phyloP scores from a whole-genome alignment of 2,888 invertebrate species.

The Eupsilia transversa region DNA sequence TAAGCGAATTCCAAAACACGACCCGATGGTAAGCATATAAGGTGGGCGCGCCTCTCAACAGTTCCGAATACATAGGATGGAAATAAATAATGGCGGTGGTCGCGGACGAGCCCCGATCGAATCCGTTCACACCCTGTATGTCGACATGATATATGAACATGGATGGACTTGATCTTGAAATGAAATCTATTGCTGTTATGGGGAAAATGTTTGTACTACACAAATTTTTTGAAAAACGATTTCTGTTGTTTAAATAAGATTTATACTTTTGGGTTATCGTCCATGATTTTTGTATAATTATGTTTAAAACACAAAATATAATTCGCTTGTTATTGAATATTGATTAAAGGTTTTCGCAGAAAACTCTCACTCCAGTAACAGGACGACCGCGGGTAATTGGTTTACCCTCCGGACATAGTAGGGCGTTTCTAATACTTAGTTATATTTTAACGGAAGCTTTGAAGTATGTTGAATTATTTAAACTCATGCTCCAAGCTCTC shows the following conservation, averaged over 20 bases:
- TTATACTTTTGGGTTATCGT: background rate
- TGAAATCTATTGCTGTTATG: constrained; percentile 34
- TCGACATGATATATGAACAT: constrained; percentile 22
- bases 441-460: constrained; percentile 27
- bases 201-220: background rate
- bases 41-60: constrained; percentile 57
- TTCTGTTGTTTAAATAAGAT: constrained; percentile 1
- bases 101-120: constrained; percentile 50
- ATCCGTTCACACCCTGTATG: constrained; percentile 45
- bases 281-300: background rate
- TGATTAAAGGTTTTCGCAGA: constrained; percentile 32
- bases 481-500: background rate
- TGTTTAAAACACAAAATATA: background rate
- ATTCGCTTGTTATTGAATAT: constrained; percentile 33
- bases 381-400: constrained; percentile 26
- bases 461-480: constrained; percentile 8
- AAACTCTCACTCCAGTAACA: constrained; percentile 19
- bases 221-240: background rate
- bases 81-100: constrained; percentile 59
- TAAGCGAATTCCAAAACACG: constrained; percentile 64
- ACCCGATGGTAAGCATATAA: constrained; percentile 64
- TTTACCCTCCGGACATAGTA: constrained; percentile 13
- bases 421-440: constrained; percentile 22
- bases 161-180: constrained; percentile 47
- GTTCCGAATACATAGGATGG: constrained; percentile 51